These are phyloP conservation scores for Polia nebulosa DNA, from an alignment of 2,888 invertebrate species.

Conservation along the genomic window DNA sequence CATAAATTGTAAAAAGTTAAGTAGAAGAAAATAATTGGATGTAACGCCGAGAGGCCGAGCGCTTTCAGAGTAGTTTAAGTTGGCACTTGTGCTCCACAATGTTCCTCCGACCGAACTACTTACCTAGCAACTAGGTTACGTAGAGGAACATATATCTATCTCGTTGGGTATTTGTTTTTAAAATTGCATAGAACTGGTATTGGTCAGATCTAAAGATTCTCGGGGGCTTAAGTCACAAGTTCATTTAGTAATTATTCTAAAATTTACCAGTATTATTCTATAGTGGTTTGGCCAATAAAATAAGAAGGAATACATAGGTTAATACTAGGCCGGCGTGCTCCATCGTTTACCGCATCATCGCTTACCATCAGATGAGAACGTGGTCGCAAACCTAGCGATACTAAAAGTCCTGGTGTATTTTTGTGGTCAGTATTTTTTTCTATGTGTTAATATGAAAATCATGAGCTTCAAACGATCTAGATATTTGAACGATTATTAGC, in stretches of 20 bases:
- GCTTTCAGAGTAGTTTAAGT: conserved; percentile 36
- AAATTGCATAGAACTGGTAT: background rate
- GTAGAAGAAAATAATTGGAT: conserved; percentile 58
- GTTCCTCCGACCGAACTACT: conserved; percentile 31
- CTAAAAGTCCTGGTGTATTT: background rate
- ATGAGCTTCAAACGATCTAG: background rate
- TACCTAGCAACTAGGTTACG: conserved; percentile 44
- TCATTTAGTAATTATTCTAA: too few relatives aligned
- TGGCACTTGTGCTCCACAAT: conserved; percentile 37
- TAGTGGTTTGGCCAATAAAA: too few relatives aligned
- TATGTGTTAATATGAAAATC: conserved; percentile 23
- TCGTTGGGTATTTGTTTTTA: background rate
- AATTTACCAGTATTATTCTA: too few relatives aligned
- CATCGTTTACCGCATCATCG: too few relatives aligned
- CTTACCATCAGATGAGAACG: too few relatives aligned
- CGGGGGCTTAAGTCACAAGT: too few relatives aligned
- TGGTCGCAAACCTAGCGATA: background rate
- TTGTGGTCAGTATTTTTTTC: background rate
- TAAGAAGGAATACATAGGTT: too few relatives aligned
- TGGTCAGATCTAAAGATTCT: background rate
- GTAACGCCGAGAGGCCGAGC: conserved; percentile 39
- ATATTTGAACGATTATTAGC: conserved; percentile 7
- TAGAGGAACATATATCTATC: conserved; percentile 17
- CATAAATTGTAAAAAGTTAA: conserved; percentile 15
- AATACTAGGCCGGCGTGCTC: too few relatives aligned